Evolutionary conservation across 2,113 vertebrate genomes (phyloP).

Genomic region (Cephalophus harveyi): DNA sequence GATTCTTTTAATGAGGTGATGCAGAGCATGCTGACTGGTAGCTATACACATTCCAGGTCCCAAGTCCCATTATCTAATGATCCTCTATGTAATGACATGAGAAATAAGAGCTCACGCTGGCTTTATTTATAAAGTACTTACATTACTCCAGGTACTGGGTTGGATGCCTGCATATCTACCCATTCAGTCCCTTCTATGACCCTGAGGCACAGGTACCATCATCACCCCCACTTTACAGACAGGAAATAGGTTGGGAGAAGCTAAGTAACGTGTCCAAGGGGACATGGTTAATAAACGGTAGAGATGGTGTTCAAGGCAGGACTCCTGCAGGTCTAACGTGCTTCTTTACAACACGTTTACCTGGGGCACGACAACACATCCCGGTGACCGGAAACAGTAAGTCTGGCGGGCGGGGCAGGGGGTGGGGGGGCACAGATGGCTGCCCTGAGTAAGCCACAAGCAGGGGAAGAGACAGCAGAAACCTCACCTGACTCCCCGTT

Average conservation of each 20-base stretch:
- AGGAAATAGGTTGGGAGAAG: neutral
- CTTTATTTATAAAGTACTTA: neutral
- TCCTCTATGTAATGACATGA: neutral
- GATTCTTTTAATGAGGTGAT: neutral
- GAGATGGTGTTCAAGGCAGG: neutral
- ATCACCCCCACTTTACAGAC: neutral
- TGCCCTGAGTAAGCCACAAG: neutral
- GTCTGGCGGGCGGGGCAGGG: neutral
- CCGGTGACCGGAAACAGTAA: neutral
- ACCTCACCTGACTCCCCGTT: too few species aligned
- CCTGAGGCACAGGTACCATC: neutral
- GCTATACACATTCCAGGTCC: neutral
- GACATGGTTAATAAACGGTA: fast-evolving
- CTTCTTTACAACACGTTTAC: fast-evolving
- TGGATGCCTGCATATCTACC: neutral
- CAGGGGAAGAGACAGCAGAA: fast-evolving
- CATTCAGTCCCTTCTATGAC: neutral
- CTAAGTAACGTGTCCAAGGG: neutral
- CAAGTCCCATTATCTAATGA: neutral
- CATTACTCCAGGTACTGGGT: neutral
- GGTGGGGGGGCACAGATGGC: fast-evolving
- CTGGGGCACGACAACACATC: neutral
- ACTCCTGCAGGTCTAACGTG: neutral
- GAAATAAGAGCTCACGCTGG: slow-evolving; percentile 50
- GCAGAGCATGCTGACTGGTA: neutral